Evolutionary conservation across 2,113 vertebrate species (phyloP).

Genomic region (Planiliza haematocheilus): DNA sequence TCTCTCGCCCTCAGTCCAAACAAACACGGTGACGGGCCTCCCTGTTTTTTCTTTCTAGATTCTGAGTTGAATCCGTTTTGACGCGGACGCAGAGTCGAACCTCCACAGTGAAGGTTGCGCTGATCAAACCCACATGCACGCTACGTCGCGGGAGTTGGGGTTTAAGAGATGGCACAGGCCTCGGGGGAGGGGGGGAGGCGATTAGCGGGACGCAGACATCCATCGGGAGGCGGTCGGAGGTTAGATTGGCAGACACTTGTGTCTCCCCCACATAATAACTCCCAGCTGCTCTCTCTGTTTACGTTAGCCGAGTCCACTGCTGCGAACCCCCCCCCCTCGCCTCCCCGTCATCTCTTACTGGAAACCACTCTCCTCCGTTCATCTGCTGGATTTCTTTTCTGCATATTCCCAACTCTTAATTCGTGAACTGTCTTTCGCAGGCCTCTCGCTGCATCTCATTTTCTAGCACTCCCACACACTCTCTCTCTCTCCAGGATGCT

Average conservation of each 20-base stretch:
- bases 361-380: constrained; percentile 52
- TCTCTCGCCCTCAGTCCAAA: constrained; percentile 41
- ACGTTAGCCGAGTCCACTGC: constrained; percentile 57
- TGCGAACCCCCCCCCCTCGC: constrained; percentile 22
- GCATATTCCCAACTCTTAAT: constrained; percentile 25
- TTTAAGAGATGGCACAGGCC: constrained; percentile 48
- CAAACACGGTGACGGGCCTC: constrained; percentile 39
- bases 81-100: background rate
- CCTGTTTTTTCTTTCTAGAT: background rate
- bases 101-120: background rate
- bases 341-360: constrained; percentile 32
- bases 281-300: constrained; percentile 76
- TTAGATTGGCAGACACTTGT: constrained; percentile 66
- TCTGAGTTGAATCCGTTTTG: no score
- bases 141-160: background rate
- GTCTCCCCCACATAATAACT: constrained; percentile 73
- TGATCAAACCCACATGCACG: constrained; percentile 1
- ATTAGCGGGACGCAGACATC: constrained; percentile 55
- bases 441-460: constrained; percentile 62
- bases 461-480: constrained; percentile 58
- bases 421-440: no score
- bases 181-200: constrained; percentile 30
- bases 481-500: constrained; percentile 15
- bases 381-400: constrained; percentile 26
- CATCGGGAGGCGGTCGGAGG: constrained; percentile 54